Base-by-base conservation (phyloP, 2,113 vertebrate genomes). In the Ctenomys sociabilis region DNA sequence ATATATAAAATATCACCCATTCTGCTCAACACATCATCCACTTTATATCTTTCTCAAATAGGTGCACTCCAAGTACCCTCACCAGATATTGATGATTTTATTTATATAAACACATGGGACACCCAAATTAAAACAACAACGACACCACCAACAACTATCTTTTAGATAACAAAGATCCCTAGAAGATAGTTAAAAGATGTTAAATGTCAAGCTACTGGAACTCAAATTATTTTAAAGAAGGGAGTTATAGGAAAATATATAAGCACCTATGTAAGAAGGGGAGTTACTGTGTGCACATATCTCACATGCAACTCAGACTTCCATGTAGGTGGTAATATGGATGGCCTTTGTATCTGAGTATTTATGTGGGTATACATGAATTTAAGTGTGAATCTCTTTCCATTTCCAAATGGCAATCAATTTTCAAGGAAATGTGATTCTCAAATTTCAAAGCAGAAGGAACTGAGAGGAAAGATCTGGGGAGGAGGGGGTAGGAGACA, bases 401-500 rank as follows among this genome's bases (percentile, higher is more conserved):
- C n/a, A n/a, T n/a, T n/a, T n/a, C n/a, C n/a, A n/a, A n/a, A n/a
- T n/a, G n/a, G n/a, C n/a, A n/a, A 37, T 70, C 7, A 54, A 1
- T 43, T 70, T 45, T 57, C 16, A 54, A 86, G 81, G 57, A 88
- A 94, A 75, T 37, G 21, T 75, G 8, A 30, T 85, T 93, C 49
- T 93, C 86, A 35, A 83, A 35, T 88, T 75, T 57, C 17, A 83
- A 81, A 70, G 24, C 54, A 43, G 95, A 92, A 73, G 24, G 26
- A 86, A 84, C 6, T 72, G 26, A 89, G 35, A 40, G 17, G 6
- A 30, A 81, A 98, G 19, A 57, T 0, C 37, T 43, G 1, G 35
- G 45, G 59, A 96, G 54, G 7, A 35, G 21, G 88, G n/a, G 10
- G 90, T 43, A 86, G 43, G 73, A 95, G 32, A 89, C 97, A 92